These are phyloP conservation scores for Nemapogon koenigi DNA, from an alignment of 2,888 invertebrate genomes.

Conservation along the genomic window DNA sequence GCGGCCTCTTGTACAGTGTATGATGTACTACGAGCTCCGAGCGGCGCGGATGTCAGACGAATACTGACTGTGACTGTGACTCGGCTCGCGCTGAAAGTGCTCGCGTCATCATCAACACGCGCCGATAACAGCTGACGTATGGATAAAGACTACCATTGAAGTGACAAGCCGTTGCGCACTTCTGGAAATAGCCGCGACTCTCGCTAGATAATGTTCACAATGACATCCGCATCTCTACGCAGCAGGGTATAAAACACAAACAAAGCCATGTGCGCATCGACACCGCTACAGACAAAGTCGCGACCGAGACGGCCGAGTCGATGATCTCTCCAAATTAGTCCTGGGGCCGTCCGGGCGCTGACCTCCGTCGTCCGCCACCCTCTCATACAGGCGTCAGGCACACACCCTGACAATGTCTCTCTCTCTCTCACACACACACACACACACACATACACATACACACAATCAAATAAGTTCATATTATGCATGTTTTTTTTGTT, in stretches of 20 bases:
- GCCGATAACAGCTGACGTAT: too few species aligned
- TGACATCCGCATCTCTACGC: constrained; percentile 1
- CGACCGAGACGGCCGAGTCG: constrained; percentile 45
- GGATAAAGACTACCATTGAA: too few species aligned
- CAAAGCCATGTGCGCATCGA: constrained; percentile 30
- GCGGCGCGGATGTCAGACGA: constrained; percentile 15
- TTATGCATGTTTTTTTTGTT: too few species aligned
- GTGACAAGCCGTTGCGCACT: too few species aligned
- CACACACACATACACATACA: too few species aligned
- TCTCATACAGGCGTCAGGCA: too few species aligned
- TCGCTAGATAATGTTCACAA: too few species aligned
- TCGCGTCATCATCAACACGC: constrained; percentile 6
- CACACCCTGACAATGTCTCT: too few species aligned
- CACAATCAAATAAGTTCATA: too few species aligned
- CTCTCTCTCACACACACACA: constrained; percentile 3
- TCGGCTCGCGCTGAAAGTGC: background rate
- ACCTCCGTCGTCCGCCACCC: constrained; percentile 25
- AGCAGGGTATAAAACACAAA: constrained; percentile 28
- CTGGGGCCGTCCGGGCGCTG: constrained; percentile 61
- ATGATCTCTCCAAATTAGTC: constrained; percentile 64
- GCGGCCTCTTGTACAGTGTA: too few species aligned
- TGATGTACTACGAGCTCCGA: constrained; percentile 12
- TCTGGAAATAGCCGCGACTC: too few species aligned
- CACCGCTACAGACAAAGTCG: constrained; percentile 50
- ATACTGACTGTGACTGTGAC: constrained; percentile 5